Evolutionary conservation across 2,113 vertebrate species (phyloP), one percentile per base, ranked within the genome.

Genomic region (Phoxinus phoxinus): DNA sequence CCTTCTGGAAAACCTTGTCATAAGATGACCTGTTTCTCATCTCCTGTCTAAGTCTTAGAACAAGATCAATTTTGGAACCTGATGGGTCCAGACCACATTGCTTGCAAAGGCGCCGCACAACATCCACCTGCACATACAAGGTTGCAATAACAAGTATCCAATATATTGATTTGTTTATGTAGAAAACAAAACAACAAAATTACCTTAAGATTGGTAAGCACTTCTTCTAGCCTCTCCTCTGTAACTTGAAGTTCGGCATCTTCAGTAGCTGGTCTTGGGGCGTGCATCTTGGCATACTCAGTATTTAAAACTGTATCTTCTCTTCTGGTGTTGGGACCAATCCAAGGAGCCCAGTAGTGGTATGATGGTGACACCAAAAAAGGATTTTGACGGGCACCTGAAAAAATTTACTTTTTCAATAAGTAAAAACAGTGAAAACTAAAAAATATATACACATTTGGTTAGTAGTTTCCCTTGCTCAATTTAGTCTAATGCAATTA

Each of bases 311-410:
- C 67, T 21, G 17, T 35, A 32, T 71, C 32, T 71, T 37, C 67
- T 71, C 1, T 37, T 71, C 67, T 37, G 32, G 67, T 71, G 32
- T 71, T 71, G 27, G 67, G 61, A 30, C 61, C 61, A 5, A 63
- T 63, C 61, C 61, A 63, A 6, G 12, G 25, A 30, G 25, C 61
- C 32, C 65, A 69, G 65, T 69, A 69, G 65, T 35, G 17, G 65
- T 69, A 69, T 69, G 65, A 69, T 69, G 32, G 65, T 69, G 65
- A 69, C 65, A 69, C 65, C 32, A 69, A 37, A 69, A 69, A 69
- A 69, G 17, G 65, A 69, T 37, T 69, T 69, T 69, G 30, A 67
- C 15, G 1, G 6, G 30, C 27, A 67, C 6, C 27, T 67, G 61
- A 67, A 30, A 17, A 27, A 27, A 13, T 4, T 0, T 13, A 13